Evolutionary conservation across 1,140 invertebrate species (phyloP).

Genomic region (Aphidius gifuensis): DNA sequence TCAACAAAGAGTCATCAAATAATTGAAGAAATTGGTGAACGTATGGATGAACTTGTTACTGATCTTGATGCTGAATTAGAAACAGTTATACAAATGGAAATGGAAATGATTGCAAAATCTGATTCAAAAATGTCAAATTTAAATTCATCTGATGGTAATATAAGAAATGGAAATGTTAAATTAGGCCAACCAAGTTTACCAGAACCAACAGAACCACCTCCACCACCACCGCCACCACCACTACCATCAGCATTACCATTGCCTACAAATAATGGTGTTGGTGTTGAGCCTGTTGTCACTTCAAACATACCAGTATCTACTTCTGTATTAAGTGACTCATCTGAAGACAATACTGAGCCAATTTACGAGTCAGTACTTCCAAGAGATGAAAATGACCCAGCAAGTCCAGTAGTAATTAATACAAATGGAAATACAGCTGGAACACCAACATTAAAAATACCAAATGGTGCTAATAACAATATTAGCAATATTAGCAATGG

Average conservation of each 20-base stretch:
- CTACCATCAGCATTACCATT: conserved; percentile 57
- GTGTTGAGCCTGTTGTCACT: too few species aligned
- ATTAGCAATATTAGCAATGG: too few species aligned
- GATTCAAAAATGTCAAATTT: conserved; percentile 42
- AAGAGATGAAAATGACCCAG: conserved; percentile 56
- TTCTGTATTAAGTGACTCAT: conserved; percentile 21
- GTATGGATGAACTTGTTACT: conserved; percentile 78
- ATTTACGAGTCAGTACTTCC: conserved; percentile 83
- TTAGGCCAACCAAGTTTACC: conserved; percentile 63
- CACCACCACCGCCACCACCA: conserved; percentile 61
- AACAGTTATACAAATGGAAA: conserved; percentile 62
- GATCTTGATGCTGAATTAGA: conserved; percentile 73
- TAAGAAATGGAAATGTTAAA: conserved; percentile 34
- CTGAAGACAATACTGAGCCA: conserved; percentile 61
- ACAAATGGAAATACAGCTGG: conserved; percentile 41
- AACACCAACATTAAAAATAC: too few species aligned
- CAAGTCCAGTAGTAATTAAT: conserved; percentile 42
- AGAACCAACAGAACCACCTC: conserved; percentile 72
- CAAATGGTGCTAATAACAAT: too few species aligned
- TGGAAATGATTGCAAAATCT: conserved; percentile 43
- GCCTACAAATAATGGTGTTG: conserved; percentile 34
- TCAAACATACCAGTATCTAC: too few species aligned
- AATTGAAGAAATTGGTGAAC: conserved; percentile 80
- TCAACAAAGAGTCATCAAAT: conserved; percentile 62
- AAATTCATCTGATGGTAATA: conserved; percentile 28